These are phyloP conservation scores for Amyelois transitella DNA, from an alignment of 1,140 invertebrate species.

Conservation along the genomic window DNA sequence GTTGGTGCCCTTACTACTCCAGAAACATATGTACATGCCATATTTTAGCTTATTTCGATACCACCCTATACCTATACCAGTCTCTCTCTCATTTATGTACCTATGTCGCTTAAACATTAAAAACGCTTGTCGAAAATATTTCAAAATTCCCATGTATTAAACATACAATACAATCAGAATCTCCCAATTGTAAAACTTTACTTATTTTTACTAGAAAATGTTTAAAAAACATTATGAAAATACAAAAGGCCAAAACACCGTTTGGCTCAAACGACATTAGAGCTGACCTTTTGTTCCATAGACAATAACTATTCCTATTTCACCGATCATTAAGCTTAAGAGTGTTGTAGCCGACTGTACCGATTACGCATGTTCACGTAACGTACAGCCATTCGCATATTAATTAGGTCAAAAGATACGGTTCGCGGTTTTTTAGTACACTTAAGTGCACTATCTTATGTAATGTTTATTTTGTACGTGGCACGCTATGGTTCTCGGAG, in stretches of 20 bases:
- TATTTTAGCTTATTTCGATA: no score
- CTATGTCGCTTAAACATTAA: no score
- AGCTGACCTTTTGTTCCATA: not conserved
- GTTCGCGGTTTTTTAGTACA: conserved; percentile 7
- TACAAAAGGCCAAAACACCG: not conserved
- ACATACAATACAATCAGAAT: no score
- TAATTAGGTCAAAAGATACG: conserved; percentile 19
- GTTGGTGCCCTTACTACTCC: no score
- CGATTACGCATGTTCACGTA: conserved; percentile 8
- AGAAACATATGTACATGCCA: no score
- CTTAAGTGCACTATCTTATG: not conserved
- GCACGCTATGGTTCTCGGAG: not conserved
- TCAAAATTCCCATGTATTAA: no score
- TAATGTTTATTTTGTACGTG: not conserved
- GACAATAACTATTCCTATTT: not conserved
- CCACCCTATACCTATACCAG: no score
- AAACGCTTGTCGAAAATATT: no score
- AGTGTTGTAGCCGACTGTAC: not conserved
- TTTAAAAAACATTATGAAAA: no score
- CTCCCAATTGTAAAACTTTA: no score
- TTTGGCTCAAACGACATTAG: not conserved
- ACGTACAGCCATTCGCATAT: conserved; percentile 18
- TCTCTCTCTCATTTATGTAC: no score
- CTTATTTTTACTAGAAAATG: no score
- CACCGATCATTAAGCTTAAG: not conserved